Percentiles rank a stretch among this genome's conserved stretches.
Evolutionary conservation across 2,113 vertebrate species (phyloP).

Genomic region (Calyptommatus sinebrachiatus): DNA sequence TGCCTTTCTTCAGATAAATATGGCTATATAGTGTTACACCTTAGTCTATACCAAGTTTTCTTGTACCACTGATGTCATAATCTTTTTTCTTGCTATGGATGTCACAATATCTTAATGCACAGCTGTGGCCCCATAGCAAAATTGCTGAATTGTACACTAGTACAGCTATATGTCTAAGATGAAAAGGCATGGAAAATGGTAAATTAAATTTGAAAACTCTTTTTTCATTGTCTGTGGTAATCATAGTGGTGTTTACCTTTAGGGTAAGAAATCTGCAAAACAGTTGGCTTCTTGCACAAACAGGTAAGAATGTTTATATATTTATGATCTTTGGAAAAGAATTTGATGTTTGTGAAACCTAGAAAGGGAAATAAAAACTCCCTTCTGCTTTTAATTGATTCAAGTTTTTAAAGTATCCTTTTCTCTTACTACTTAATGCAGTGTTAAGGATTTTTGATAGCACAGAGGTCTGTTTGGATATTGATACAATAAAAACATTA

Average conservation of each 20-base stretch:
- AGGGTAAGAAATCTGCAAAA: slow-evolving; percentile 81
- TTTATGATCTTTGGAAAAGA: slow-evolving; percentile 28
- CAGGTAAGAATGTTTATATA: slow-evolving; percentile 66
- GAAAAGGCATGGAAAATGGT: not conserved
- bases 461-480: not conserved
- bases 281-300: slow-evolving; percentile 75
- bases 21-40: not conserved
- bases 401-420: not conserved
- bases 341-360: not conserved
- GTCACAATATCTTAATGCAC: not conserved
- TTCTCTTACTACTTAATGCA: not conserved
- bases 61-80: slow-evolving; percentile 35
- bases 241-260: slow-evolving; percentile 24
- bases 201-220: not conserved
- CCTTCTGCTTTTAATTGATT: too few relatives aligned
- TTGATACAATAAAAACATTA: not conserved
- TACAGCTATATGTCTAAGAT: not conserved
- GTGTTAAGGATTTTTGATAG: too few relatives aligned
- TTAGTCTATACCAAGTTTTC: slow-evolving; percentile 1
- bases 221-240: not conserved
- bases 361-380: not conserved
- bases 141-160: not conserved
- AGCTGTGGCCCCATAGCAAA: not conserved
- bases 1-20: not conserved
- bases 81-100: not conserved